Conservation (phyloP, 1,140 invertebrate species). For the Anadara kagoshimensis region DNA sequence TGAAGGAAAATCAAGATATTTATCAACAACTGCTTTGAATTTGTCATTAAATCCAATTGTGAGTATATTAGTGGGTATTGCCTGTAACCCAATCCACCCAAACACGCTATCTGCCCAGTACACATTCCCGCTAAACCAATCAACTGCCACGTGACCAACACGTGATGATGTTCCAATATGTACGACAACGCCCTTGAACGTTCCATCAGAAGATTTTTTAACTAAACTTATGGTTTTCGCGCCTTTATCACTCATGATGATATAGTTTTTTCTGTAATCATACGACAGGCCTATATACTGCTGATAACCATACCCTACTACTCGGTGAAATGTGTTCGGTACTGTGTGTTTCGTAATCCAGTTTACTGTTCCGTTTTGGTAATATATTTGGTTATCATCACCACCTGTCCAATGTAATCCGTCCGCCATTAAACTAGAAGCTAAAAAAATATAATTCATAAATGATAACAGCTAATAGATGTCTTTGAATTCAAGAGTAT, state of each 20-base stretch:
- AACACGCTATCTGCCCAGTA: constrained; percentile 31
- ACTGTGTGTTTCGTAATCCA: no score
- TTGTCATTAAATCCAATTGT: neutral
- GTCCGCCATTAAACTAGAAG: no score
- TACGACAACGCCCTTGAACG: neutral
- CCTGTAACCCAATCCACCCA: constrained; percentile 29
- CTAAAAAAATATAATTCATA: no score
- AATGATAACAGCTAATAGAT: no score
- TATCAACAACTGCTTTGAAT: constrained; percentile 26
- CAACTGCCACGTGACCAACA: constrained; percentile 30
- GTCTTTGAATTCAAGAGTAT: no score
- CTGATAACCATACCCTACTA: no score
- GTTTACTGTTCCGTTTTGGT: no score
- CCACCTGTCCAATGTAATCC: no score
- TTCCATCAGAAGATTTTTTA: neutral
- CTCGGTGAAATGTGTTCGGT: no score
- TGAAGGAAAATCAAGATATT: constrained; percentile 15
- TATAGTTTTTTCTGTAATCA: neutral
- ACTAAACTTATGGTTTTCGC: constrained; percentile 8
- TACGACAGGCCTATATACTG: neutral
- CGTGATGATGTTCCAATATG: constrained; percentile 18
- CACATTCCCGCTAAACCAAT: constrained; percentile 27
- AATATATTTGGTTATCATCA: no score
- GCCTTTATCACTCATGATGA: constrained; percentile 7
- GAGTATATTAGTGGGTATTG: neutral